phyloP scores from a whole-genome alignment of 1,140 invertebrate genomes.

The Nasonia vitripennis region DNA sequence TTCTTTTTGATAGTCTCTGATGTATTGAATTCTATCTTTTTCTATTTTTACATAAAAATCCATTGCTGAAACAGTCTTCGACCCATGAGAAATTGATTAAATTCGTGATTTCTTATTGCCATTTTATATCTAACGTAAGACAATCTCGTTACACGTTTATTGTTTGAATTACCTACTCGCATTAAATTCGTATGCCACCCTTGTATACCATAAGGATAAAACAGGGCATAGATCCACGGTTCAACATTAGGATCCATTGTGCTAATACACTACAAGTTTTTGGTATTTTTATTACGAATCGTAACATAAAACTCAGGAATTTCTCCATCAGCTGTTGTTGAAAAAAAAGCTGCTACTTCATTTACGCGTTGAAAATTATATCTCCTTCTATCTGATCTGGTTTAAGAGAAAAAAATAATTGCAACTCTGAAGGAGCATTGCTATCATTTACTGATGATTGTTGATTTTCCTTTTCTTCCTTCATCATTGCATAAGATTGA shows the following conservation, averaged over 20 bases:
- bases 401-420: constrained; percentile 9
- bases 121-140: background rate
- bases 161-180: background rate
- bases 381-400: background rate
- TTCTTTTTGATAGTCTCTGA: too few relatives aligned
- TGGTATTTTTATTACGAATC: background rate
- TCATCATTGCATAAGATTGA: background rate
- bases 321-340: background rate
- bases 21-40: too few relatives aligned
- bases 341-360: too few relatives aligned
- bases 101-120: background rate
- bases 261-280: background rate
- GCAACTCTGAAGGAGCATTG: background rate
- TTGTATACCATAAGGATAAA: constrained; percentile 3
- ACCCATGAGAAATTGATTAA: background rate
- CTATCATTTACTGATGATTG: background rate
- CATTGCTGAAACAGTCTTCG: background rate
- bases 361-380: background rate
- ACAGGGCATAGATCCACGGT: constrained; percentile 6
- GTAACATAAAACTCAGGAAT: background rate
- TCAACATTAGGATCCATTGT: constrained; percentile 19
- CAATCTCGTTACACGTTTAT: background rate
- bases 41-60: too few relatives aligned
- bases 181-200: constrained; percentile 3
- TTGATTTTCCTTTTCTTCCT: background rate